These are phyloP conservation scores for Achatina immaculata DNA, from an alignment of 1,140 invertebrate genomes.

Conservation along the genomic window DNA sequence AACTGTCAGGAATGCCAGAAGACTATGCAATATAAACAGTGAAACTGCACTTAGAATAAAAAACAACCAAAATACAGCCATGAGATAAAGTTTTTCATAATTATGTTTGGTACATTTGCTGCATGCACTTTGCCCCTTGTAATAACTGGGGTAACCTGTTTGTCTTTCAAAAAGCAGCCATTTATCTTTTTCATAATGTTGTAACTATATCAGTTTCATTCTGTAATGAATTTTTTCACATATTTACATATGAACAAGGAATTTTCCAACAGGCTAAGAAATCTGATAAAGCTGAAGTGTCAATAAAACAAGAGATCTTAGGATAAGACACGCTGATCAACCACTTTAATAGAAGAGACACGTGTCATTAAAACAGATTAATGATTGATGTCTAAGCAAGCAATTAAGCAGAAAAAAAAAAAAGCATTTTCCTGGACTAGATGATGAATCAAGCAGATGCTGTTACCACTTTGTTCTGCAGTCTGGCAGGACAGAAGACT, in stretches of 20 bases:
- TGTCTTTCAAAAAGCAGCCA: neutral
- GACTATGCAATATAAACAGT: neutral
- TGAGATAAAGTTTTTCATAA: constrained; percentile 7
- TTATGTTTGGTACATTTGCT: constrained; percentile 6
- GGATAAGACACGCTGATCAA: no score
- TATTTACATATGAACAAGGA: neutral
- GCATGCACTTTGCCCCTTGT: neutral
- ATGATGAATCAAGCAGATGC: no score
- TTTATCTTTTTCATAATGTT: neutral
- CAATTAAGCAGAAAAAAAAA: no score
- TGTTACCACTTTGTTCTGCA: no score
- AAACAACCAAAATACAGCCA: neutral
- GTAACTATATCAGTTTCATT: neutral
- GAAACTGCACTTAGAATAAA: neutral
- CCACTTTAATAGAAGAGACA: no score
- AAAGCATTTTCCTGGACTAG: no score
- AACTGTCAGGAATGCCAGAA: neutral
- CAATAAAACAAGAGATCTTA: no score
- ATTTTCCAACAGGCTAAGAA: no score
- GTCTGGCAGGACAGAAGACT: no score
- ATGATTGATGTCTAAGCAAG: no score
- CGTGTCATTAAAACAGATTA: no score
- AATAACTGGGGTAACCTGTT: neutral
- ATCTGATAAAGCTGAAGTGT: no score
- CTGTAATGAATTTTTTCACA: neutral